Evolutionary conservation across 2,888 invertebrate species (phyloP).

Genomic region (Dasysyrphus tricinctus): DNA sequence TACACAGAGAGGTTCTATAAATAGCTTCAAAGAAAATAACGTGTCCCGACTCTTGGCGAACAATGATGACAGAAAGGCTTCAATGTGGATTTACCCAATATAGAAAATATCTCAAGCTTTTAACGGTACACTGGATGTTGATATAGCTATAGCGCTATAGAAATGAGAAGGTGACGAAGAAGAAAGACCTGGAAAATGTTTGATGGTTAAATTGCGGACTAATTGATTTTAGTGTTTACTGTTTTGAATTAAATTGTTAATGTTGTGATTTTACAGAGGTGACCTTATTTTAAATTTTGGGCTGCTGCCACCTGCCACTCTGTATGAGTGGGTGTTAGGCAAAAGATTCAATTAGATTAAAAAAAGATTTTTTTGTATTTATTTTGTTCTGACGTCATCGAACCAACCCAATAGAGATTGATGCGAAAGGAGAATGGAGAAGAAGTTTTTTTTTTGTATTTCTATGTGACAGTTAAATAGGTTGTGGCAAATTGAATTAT

Average conservation of each 20-base stretch:
- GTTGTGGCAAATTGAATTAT: not conserved
- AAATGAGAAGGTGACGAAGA: not conserved
- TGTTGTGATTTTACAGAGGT: not conserved
- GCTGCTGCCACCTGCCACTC: not conserved
- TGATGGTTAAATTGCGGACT: slow-evolving; percentile 49
- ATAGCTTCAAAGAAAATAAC: slow-evolving; percentile 47
- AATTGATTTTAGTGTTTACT: slow-evolving; percentile 49
- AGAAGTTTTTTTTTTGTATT: not conserved
- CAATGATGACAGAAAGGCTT: slow-evolving; percentile 42
- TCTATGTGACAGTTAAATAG: not conserved
- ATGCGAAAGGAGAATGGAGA: not conserved
- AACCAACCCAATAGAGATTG: not conserved
- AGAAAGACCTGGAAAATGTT: slow-evolving; percentile 18
- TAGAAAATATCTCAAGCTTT: not conserved
- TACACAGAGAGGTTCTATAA: slow-evolving; percentile 29
- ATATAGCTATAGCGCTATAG: not conserved
- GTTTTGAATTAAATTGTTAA: slow-evolving; percentile 23
- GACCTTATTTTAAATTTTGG: not conserved
- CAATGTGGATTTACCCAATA: slow-evolving; percentile 17
- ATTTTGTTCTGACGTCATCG: slow-evolving; percentile 55
- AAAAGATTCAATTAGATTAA: not conserved
- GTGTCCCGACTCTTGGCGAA: slow-evolving; percentile 29
- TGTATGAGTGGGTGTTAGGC: not conserved
- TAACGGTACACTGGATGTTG: not conserved
- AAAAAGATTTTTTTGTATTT: not conserved